phyloP scores from a whole-genome alignment of 2,797 vertebrate genomes.

The Rousettus madagascariensis region DNA sequence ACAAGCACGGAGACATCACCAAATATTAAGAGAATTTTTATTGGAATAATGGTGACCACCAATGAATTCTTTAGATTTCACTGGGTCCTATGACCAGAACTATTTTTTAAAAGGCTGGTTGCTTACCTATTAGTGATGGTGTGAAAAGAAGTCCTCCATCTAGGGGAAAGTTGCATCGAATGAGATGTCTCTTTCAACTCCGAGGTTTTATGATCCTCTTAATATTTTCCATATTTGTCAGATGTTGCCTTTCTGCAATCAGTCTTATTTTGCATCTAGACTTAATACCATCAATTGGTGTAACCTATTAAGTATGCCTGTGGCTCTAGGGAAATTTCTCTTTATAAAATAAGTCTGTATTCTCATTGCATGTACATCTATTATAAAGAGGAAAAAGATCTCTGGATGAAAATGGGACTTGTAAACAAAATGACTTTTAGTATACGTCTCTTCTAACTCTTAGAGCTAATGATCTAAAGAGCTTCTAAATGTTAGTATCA shows the following conservation, averaged over 20 bases:
- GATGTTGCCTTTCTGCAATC: not conserved
- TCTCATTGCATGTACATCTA: not conserved
- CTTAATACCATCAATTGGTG: not conserved
- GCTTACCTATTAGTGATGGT: not conserved
- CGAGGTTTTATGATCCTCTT: not conserved
- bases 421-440: not conserved
- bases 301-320: not conserved
- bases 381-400: not conserved
- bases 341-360: not conserved
- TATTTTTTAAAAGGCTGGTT: not conserved
- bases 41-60: not conserved
- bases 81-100: not conserved
- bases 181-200: not conserved
- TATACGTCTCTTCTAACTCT: not conserved
- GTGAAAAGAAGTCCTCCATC: not conserved
- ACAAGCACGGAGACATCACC: not conserved
- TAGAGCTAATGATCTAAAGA: not conserved
- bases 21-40: not conserved
- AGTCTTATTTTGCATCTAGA: not conserved
- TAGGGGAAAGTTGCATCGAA: not conserved
- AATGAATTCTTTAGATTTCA: not conserved
- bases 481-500: not conserved
- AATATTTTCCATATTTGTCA: not conserved
- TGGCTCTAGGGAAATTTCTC: not conserved
- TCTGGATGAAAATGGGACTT: not conserved